Evolutionary conservation across 2,113 vertebrate species (phyloP), one percentile per base, ranked within the genome.

Genomic region (Pedetes capensis): DNA sequence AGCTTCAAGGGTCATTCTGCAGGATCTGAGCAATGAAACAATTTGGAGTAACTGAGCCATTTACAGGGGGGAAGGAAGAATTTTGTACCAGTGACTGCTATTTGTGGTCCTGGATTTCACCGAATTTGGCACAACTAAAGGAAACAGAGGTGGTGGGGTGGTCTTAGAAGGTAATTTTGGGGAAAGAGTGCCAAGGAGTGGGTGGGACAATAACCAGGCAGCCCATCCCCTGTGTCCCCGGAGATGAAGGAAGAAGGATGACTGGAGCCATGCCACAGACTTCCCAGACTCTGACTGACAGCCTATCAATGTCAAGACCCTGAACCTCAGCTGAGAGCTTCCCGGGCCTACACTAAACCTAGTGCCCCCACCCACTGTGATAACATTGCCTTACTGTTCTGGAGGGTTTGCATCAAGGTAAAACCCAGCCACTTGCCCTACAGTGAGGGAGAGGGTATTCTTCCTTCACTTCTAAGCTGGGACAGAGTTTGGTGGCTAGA

Each of bases 1-100:
- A 69, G 2, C 1, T 42, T 0, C n/a, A 25, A 42, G 8, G 1
- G 11, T 6, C 14, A 6, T 44, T n/a, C 2, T 29, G 6, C 22
- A 64, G 17, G 49, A 42, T 23, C 51, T 25, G 37, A 61, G 34
- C 0, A 57, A 59, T 16, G 9, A 44, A 78, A 59, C 25, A 34
- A 23, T 0, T 2, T 32, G 49, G 3, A 18, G 0, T 16, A 27
- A 39, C 34, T 17, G 2, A n/a, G 6, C 14, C 39, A 2, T 18
- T 59, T 25, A 29, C 22, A 9, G 11, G 18, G 8, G 79, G 6
- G 23, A 10, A 64, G 34, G 39, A 27, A 34, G 20, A 18, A 49
- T 11, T 64, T 39, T 79, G 29, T 44, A 44, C 25, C 6, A 8
- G 8, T 53, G 14, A 25, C 42, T 53, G 11, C 12, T 63, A n/a